Conservation (phyloP, 2,888 invertebrate genomes). For the Drosophila incognita region DNA sequence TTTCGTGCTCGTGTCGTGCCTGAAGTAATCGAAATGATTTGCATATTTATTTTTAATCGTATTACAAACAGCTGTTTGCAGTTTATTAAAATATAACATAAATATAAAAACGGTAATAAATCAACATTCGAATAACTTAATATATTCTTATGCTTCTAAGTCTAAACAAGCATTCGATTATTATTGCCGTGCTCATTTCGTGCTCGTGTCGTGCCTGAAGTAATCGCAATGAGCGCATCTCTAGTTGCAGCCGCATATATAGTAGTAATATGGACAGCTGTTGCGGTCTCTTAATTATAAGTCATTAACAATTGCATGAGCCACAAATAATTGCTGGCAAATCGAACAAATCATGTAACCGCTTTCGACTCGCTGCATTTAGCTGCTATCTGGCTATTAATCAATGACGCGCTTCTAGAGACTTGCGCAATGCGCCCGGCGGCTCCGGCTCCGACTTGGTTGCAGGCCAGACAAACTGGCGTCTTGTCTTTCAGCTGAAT, state of each 20-base stretch:
- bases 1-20: too few species aligned
- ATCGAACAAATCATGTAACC: slow-evolving; percentile 52
- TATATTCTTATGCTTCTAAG: neutral
- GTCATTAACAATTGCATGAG: slow-evolving; percentile 54
- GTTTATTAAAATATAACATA: too few species aligned
- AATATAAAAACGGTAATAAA: neutral
- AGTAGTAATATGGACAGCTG: slow-evolving; percentile 25
- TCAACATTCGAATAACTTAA: too few species aligned
- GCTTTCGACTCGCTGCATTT: slow-evolving; percentile 24
- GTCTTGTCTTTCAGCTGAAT: slow-evolving; percentile 22
- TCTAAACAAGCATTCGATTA: neutral
- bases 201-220: neutral
- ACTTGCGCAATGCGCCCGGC: neutral
- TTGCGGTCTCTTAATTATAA: slow-evolving; percentile 47
- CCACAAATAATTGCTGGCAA: slow-evolving; percentile 43
- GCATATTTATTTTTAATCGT: too few species aligned
- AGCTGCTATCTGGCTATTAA: slow-evolving; percentile 27
- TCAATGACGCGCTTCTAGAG: slow-evolving; percentile 33
- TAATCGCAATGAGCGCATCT: slow-evolving; percentile 9
- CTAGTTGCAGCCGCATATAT: slow-evolving; percentile 9
- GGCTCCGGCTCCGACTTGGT: neutral
- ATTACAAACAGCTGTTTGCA: too few species aligned
- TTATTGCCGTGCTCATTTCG: too few species aligned
- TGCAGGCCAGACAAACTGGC: slow-evolving; percentile 45
- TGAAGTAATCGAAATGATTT: too few species aligned